These are phyloP conservation scores for Oryzias javanicus DNA, from an alignment of 2,113 vertebrate genomes.

Conservation along the genomic window DNA sequence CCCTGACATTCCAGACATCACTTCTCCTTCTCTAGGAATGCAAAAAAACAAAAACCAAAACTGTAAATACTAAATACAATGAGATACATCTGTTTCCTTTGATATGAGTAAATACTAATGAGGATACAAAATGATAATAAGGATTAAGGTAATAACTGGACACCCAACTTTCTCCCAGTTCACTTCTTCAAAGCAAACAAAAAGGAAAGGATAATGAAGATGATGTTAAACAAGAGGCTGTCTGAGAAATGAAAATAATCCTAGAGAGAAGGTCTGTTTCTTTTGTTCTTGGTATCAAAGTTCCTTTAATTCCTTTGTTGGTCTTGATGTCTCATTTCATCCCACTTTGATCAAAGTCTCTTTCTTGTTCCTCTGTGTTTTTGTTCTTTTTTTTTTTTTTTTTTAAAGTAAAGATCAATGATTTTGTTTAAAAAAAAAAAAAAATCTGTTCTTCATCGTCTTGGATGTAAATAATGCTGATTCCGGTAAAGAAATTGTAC, in stretches of 20 bases:
- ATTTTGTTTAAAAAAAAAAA: conserved; percentile 21
- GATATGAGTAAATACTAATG: conserved; percentile 73
- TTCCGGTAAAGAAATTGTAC: conserved; percentile 66
- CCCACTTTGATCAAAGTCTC: conserved; percentile 25
- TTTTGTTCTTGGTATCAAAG: conserved; percentile 56
- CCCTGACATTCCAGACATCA: conserved; percentile 71
- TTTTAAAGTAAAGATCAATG: conserved; percentile 47
- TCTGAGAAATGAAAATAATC: conserved; percentile 60
- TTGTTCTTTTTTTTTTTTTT: conserved; percentile 39
- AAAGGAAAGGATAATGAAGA: conserved; percentile 44
- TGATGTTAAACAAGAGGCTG: conserved; percentile 53
- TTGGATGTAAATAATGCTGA: conserved; percentile 63
- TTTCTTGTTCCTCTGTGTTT: conserved; percentile 40
- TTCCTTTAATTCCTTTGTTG: conserved; percentile 49
- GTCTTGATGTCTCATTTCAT: conserved; percentile 39
- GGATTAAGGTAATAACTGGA: conserved; percentile 62
- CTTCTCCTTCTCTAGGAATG: conserved; percentile 67
- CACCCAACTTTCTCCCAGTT: conserved; percentile 36
- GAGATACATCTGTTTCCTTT: conserved; percentile 66
- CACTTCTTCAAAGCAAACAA: conserved; percentile 31
- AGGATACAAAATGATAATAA: conserved; percentile 68
- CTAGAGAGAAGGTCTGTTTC: conserved; percentile 62
- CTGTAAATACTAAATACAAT: conserved; percentile 56
- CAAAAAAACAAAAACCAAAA: conserved; percentile 41
- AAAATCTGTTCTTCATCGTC: conserved; percentile 40